Percentiles rank a stretch among this genome's conserved stretches.
Evolutionary conservation across 2,888 invertebrate genomes (phyloP).

Genomic region (Nycteola revayana): DNA sequence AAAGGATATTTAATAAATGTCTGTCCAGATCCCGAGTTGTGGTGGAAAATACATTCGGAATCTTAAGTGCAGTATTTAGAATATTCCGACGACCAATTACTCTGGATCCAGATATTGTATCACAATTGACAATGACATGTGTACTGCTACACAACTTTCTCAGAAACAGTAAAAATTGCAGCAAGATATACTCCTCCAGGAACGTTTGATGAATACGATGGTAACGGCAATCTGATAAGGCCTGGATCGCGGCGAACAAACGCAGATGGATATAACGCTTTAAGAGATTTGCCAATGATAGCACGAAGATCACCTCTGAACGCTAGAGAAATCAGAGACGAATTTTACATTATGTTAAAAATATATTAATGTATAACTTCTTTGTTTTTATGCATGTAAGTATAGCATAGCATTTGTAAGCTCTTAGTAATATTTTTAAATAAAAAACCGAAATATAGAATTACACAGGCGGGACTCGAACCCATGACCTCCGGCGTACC

Average conservation of each 20-base stretch:
- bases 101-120: conserved; percentile 29
- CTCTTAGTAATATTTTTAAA: too few species aligned
- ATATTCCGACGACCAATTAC: conserved; percentile 35
- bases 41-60: conserved; percentile 33
- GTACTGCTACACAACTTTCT: conserved; percentile 35
- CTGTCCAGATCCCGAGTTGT: conserved; percentile 29
- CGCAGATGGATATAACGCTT: conserved; percentile 15
- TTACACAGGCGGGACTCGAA: conserved; percentile 12
- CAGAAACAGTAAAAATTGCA: conserved; percentile 15
- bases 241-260: conserved; percentile 25
- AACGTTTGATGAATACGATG: conserved; percentile 25
- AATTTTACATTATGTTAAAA: conserved; percentile 13
- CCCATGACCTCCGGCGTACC: conserved; percentile 11
- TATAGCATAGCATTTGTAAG: too few species aligned
- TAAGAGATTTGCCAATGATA: conserved; percentile 21
- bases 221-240: conserved; percentile 9
- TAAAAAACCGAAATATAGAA: conserved; percentile 12
- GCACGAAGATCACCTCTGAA: conserved; percentile 22
- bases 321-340: conserved; percentile 20
- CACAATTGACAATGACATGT: conserved; percentile 38
- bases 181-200: conserved; percentile 24
- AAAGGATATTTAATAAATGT: conserved; percentile 31
- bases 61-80: conserved; percentile 34
- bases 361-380: conserved; percentile 8
- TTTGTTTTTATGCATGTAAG: conserved; percentile 10